Base-by-base conservation (phyloP, 2,888 invertebrate species). In the Branchipolynoe longqiensis region DNA sequence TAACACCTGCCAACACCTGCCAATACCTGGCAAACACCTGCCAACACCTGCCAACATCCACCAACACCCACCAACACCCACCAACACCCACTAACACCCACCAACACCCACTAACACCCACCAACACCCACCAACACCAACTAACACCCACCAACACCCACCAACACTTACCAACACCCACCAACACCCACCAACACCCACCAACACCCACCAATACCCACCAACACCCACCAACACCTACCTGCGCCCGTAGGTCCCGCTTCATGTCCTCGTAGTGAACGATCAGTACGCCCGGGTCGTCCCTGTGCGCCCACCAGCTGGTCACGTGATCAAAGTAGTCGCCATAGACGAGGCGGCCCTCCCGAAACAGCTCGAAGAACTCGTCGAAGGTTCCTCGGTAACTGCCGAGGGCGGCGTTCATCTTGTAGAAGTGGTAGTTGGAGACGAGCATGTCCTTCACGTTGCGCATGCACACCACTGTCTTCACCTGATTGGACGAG, bases 381-480 rank as follows among this genome's bases (percentile, higher is more conserved):
- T 41, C 78, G 3, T 40, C 28, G 25, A 78, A 78, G 14, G 1
- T 18, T 33, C 48, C 48, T 31, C 48, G 8, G 48, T 48, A 78
- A n/a, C 22, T 28, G 2, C 78, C 78, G 12, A 78, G 31, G 14
- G 31, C 3, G 1, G 18, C 33, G 28, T 78, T 78, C 56, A 56
- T 56, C 48, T 33, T 78, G 78, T 78, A 78, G 48, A 54, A 48
- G 33, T 78, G 78, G 48, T 78, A 78, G 48, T n/a, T 48, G n/a
- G 78, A 78, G 1, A 48, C 78, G 0, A 78, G 31, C 18, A 33
- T 18, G 28, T 78, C 78, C 56, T 78, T 78, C n/a, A 56, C 54
- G 25, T 78, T 78, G 0, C 78, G 12, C 54, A 78, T 56, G 18
- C 56, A 56, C 56, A 56, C 56, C 56, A 56, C 56, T 56, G 56